phyloP scores from a whole-genome alignment of 2,113 vertebrate genomes.

The Oryzias curvinotus region DNA sequence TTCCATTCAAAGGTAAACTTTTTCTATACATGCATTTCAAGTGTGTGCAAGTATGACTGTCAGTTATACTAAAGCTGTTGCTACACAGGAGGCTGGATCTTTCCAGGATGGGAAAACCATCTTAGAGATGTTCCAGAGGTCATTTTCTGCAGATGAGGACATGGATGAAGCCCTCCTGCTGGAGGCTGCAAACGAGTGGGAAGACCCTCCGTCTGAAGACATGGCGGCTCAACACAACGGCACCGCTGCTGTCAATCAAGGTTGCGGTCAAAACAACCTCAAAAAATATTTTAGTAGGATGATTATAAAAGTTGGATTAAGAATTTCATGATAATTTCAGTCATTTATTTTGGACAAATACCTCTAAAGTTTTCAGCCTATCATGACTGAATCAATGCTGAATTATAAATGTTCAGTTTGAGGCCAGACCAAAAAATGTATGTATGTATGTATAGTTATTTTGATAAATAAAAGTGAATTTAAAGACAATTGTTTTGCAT shows the following conservation, averaged over 20 bases:
- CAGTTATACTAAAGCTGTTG: background rate
- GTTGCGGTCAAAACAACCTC: constrained; percentile 61
- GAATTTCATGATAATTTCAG: background rate
- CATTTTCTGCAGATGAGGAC: constrained; percentile 75
- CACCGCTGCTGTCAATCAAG: constrained; percentile 33
- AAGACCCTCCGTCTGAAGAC: constrained; percentile 53
- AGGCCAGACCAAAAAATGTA: too few species aligned
- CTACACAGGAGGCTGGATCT: constrained; percentile 7
- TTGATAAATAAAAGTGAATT: background rate
- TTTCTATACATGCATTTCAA: background rate
- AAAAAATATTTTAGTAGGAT: constrained; percentile 59
- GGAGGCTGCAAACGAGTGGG: constrained; percentile 78
- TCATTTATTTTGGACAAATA: background rate
- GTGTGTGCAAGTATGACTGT: background rate
- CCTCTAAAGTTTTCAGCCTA: background rate
- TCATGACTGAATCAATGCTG: constrained; percentile 41
- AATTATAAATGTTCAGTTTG: background rate
- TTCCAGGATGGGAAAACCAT: constrained; percentile 82
- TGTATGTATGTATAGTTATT: background rate
- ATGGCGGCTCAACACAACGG: constrained; percentile 9
- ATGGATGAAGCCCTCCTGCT: constrained; percentile 74
- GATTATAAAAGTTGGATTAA: constrained; percentile 1
- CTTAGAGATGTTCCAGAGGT: constrained; percentile 86
- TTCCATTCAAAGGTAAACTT: constrained; percentile 84
- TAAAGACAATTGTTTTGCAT: too few species aligned